Percentiles rank a stretch among this genome's conserved stretches.
Conservation (phyloP, 2,888 invertebrate species). For the Epinotia nisella region DNA sequence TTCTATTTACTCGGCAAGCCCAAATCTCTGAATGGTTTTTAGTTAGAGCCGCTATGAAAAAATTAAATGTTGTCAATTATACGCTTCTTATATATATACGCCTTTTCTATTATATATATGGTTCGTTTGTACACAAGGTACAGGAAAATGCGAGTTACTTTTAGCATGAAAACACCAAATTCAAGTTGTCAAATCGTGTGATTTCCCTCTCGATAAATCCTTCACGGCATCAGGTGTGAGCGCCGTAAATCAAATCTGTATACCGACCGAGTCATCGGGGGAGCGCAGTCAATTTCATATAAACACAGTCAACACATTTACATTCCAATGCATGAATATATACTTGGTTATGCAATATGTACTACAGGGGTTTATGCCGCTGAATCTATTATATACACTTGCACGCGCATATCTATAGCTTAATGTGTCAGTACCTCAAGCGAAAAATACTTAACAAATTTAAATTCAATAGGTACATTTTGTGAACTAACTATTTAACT, state of each 20-base stretch:
- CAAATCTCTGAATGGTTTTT: no score
- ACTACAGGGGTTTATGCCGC: background rate
- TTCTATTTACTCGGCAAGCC: no score
- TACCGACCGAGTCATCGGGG: background rate
- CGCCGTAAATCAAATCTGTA: constrained; percentile 6
- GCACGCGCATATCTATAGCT: background rate
- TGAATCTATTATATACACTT: background rate
- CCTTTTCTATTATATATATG: no score
- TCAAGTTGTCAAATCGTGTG: constrained; percentile 20
- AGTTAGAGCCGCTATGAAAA: no score
- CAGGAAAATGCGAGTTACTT: background rate
- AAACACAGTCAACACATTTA: background rate
- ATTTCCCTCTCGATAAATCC: constrained; percentile 17
- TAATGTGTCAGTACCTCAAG: no score
- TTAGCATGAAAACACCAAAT: background rate
- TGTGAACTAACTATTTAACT: no score
- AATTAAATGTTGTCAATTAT: no score
- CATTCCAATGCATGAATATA: background rate
- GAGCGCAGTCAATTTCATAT: background rate
- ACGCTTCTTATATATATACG: no score
- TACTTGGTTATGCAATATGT: background rate
- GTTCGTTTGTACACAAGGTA: background rate
- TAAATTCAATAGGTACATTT: no score
- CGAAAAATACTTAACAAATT: no score
- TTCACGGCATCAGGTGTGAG: constrained; percentile 21